phyloP scores from a whole-genome alignment of 2,888 invertebrate genomes.

The Lathronympha strigana region DNA sequence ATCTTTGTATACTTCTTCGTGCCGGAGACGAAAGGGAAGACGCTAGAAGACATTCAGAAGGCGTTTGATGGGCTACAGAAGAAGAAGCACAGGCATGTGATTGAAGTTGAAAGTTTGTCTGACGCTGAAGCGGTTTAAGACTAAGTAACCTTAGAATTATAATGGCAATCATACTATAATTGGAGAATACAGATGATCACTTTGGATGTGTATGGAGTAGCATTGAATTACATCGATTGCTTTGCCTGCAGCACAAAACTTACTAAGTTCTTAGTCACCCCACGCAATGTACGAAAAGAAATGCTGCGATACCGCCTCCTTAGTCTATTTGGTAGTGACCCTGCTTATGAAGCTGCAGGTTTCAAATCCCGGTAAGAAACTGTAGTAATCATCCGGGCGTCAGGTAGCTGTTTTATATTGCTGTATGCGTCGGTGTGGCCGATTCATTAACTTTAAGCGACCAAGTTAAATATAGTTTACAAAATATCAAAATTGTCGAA shows the following conservation, averaged over 20 bases:
- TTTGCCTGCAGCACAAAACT: too few relatives aligned
- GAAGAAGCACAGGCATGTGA: slow-evolving; percentile 74
- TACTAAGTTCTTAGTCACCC: too few relatives aligned
- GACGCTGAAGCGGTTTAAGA: slow-evolving; percentile 53
- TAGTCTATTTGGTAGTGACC: too few relatives aligned
- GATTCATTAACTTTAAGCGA: too few relatives aligned
- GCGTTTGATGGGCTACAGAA: slow-evolving; percentile 77
- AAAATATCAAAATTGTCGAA: neutral
- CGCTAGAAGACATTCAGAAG: slow-evolving; percentile 81
- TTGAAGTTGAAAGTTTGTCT: slow-evolving; percentile 72
- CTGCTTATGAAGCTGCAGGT: too few relatives aligned
- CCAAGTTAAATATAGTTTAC: neutral
- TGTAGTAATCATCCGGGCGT: too few relatives aligned
- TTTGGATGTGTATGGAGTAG: neutral
- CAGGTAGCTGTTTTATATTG: too few relatives aligned
- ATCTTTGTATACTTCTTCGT: slow-evolving; percentile 87
- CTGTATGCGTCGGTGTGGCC: too few relatives aligned
- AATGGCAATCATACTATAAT: neutral
- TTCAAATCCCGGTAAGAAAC: too few relatives aligned
- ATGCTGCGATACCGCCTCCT: too few relatives aligned
- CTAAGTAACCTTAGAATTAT: neutral
- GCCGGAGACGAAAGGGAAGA: slow-evolving; percentile 87
- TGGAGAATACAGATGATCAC: neutral
- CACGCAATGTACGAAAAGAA: too few relatives aligned
- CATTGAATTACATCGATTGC: too few relatives aligned